Conservation (phyloP, 2,888 invertebrate species). For the Euphydryas editha region DNA sequence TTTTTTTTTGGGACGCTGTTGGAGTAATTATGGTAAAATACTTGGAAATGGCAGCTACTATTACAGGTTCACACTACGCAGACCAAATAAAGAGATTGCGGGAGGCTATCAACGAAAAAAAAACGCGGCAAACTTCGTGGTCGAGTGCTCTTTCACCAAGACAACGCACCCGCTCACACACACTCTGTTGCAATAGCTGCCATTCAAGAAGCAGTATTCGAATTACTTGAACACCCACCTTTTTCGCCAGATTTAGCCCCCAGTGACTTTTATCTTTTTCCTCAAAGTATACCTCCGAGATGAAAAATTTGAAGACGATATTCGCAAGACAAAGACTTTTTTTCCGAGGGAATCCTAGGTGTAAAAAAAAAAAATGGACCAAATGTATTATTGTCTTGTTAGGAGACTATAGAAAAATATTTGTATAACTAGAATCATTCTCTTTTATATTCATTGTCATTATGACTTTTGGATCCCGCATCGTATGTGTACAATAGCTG, state of each 20-base stretch:
- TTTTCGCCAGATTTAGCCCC: too few species aligned
- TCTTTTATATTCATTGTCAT: too few species aligned
- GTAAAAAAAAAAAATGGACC: too few species aligned
- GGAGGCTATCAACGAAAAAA: neutral
- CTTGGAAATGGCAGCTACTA: neutral
- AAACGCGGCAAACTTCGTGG: neutral
- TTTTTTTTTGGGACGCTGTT: neutral
- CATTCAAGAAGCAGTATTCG: too few species aligned
- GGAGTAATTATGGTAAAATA: neutral
- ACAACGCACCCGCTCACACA: neutral
- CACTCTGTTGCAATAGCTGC: neutral
- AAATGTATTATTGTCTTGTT: too few species aligned
- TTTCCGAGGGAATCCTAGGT: too few species aligned
- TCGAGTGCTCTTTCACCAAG: neutral
- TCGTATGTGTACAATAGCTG: slow-evolving; percentile 10
- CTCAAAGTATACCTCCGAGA: neutral
- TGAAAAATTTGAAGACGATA: neutral
- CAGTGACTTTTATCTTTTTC: neutral
- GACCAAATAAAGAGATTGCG: too few species aligned
- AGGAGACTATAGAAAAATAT: too few species aligned
- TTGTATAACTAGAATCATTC: too few species aligned
- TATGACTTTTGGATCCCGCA: too few species aligned
- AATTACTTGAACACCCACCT: too few species aligned
- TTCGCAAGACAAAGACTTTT: too few species aligned
- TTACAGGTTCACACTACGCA: neutral